Conservation (phyloP, 2,113 vertebrate species). For the Galbula dea region DNA sequence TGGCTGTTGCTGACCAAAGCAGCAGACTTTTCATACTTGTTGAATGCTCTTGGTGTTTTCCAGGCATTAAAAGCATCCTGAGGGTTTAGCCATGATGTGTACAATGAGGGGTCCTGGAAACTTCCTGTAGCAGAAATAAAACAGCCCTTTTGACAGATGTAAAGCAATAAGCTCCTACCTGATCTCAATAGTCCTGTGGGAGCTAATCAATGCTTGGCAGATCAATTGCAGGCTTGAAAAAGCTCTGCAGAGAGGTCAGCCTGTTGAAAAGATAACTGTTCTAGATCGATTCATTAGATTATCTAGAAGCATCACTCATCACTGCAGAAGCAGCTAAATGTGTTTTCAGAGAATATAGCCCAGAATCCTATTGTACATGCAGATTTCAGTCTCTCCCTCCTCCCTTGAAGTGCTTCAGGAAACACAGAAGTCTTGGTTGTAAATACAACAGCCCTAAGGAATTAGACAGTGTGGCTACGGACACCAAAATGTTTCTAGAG, state of each 20-base stretch:
- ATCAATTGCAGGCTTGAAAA: not conserved
- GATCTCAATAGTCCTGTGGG: not conserved
- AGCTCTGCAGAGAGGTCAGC: not conserved
- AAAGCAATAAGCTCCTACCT: not conserved
- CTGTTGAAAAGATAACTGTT: not conserved
- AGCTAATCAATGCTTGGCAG: not conserved
- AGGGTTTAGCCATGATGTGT: conserved; percentile 85
- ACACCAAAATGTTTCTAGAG: not conserved
- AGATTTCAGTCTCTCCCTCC: not conserved
- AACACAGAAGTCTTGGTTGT: not conserved
- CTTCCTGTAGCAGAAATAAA: conserved; percentile 68
- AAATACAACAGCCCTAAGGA: not conserved
- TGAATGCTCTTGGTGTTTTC: conserved; percentile 85
- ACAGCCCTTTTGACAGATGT: not conserved
- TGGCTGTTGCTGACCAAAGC: conserved; percentile 93
- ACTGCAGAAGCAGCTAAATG: not conserved
- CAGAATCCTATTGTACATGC: not conserved
- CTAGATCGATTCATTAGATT: not conserved
- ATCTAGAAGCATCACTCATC: not conserved
- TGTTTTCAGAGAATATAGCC: not conserved
- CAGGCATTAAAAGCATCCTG: conserved; percentile 76
- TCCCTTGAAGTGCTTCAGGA: not conserved
- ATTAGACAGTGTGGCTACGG: not conserved
- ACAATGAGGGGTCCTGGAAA: conserved; percentile 84
- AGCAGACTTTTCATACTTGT: conserved; percentile 90